Evolutionary conservation across 2,113 vertebrate species (phyloP), one percentile per base, ranked within the genome.

Genomic region (Pavo muticus): DNA sequence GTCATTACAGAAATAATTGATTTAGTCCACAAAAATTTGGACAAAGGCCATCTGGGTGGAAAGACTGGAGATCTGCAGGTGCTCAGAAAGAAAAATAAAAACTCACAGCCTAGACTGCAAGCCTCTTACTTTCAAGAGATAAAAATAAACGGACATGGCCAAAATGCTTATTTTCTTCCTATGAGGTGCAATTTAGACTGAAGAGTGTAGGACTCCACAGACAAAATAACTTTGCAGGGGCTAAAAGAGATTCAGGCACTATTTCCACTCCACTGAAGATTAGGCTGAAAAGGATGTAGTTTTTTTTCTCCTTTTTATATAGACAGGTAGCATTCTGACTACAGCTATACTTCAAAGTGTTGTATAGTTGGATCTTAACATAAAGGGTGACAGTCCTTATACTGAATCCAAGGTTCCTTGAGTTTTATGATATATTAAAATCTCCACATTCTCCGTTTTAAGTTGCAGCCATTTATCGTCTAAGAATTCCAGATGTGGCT

Each of bases 401-500:
- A 87, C 37, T 71, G 75, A 56, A 94, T 90, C 71, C 91, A 94
- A 96, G 61, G n/a, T 63, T 94, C 48, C 75, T 54, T 61, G 42
- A 84, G 50, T 87, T 95, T 96, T 96, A 96, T 78, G 59, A 65
- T 67, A 87, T 73, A 85, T 93, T 91, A 94, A 74, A 93, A 80
- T 39, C 54, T 69, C 64, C 63, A 6, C 65, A 79, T 61, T 91
- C 60, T 84, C 84, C 63, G 37, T 78, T 96, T 93, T 79, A 96
- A 93, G 74, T 47, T 78, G 80, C 72, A 94, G 72, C 40, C 84
- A 84, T 94, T 95, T 87, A 78, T 47, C 89, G 48, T 44, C 91
- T 94, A 89, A 88, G 89, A 92, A 95, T 84, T 94, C 87, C 96
- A 96, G 90, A 97, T 95, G 96, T 92, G 68, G 42, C 64, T 90